Evolutionary conservation across 2,113 vertebrate species (phyloP).

Genomic region (Microcebus griseorufus): DNA sequence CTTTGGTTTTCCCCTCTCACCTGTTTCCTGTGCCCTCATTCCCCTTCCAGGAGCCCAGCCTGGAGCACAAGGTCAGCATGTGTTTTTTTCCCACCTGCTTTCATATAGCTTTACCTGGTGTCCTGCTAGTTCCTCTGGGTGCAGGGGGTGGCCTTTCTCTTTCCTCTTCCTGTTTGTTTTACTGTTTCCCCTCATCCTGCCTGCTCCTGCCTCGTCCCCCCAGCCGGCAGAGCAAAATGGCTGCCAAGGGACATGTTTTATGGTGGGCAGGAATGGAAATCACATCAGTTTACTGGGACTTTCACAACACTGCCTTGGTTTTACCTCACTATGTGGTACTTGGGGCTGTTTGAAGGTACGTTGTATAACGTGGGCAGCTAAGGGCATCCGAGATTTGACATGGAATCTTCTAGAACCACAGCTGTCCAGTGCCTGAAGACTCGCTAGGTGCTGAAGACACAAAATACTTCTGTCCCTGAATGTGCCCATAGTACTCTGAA

Average conservation of each 20-base stretch:
- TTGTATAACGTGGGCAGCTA: background rate
- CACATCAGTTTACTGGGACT: background rate
- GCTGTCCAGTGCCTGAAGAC: background rate
- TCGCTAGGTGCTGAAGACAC: background rate
- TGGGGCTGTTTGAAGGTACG: background rate
- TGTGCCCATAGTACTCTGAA: background rate
- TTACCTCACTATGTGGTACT: background rate
- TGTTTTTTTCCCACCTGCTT: background rate
- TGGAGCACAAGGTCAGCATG: background rate
- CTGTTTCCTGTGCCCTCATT: background rate
- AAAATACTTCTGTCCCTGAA: slow-evolving; percentile 23
- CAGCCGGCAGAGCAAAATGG: background rate
- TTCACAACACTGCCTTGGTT: background rate
- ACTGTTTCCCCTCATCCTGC: background rate
- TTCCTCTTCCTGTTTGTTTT: background rate
- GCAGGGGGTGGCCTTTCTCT: background rate
- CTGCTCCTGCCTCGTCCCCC: no score
- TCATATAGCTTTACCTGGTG: background rate
- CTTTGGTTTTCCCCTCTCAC: background rate
- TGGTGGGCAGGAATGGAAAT: background rate
- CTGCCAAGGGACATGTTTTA: background rate
- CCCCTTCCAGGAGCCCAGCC: background rate
- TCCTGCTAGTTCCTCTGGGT: background rate
- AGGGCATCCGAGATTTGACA: background rate
- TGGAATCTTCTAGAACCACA: background rate